phyloP scores from a whole-genome alignment of 2,888 invertebrate genomes.

The Epistrophe eligans region DNA sequence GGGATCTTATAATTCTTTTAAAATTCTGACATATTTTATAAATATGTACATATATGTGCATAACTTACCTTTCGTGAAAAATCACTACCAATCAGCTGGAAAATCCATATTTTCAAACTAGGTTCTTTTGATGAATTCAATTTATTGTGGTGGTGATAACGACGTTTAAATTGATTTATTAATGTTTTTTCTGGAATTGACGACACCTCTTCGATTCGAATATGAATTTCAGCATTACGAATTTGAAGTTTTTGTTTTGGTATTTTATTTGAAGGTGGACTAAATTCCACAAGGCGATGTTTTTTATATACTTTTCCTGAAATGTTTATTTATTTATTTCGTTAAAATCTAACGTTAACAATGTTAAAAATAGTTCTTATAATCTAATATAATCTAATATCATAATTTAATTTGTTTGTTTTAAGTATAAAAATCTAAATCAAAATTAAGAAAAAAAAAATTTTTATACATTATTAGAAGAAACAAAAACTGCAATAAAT shows the following conservation, averaged over 20 bases:
- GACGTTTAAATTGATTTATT: constrained; percentile 10
- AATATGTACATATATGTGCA: too few relatives aligned
- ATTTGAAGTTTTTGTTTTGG: constrained; percentile 87
- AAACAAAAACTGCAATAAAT: too few relatives aligned
- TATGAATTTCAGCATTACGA: constrained; percentile 92
- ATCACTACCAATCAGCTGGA: constrained; percentile 79
- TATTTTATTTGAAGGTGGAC: constrained; percentile 86
- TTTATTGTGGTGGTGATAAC: constrained; percentile 29
- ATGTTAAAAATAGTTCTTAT: too few relatives aligned
- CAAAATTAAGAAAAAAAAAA: too few relatives aligned
- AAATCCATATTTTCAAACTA: constrained; percentile 82
- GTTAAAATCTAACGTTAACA: too few relatives aligned
- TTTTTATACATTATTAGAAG: not conserved
- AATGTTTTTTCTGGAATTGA: constrained; percentile 9
- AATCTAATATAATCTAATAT: too few relatives aligned
- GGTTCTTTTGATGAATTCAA: constrained; percentile 60
- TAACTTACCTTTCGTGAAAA: constrained; percentile 79
- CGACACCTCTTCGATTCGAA: constrained; percentile 83
- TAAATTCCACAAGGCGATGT: constrained; percentile 93
- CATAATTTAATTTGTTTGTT: too few relatives aligned
- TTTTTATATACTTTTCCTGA: constrained; percentile 93
- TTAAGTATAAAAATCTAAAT: not conserved
- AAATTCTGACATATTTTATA: too few relatives aligned
- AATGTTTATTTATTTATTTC: not conserved
- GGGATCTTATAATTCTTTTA: too few relatives aligned